Evolutionary conservation across 2,888 invertebrate species (phyloP).

Genomic region (Drosophila lacicola): DNA sequence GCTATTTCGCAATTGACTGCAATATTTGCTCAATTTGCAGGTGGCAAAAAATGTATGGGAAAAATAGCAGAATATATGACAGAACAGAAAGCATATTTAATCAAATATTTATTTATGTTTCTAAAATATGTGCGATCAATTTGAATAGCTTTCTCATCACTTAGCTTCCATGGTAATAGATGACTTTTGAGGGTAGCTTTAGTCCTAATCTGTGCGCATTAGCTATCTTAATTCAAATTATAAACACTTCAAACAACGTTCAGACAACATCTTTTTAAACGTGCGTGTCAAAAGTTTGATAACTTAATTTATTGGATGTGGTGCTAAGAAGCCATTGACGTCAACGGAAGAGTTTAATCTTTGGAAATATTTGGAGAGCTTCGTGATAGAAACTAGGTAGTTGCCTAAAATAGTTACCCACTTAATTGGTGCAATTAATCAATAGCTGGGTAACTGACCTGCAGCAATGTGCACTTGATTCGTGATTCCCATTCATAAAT

Average conservation of each 20-base stretch:
- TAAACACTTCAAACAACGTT: background rate
- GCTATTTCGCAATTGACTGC: conserved; percentile 63
- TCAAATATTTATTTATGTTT: background rate
- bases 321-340: conserved; percentile 41
- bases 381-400: background rate
- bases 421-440: conserved; percentile 15
- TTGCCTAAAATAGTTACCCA: conserved; percentile 14
- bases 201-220: background rate
- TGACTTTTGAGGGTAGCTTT: background rate
- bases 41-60: background rate
- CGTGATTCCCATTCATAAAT: conserved; percentile 46
- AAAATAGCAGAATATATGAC: too few relatives aligned
- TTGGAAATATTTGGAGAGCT: conserved; percentile 19
- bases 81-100: background rate
- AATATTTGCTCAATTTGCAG: conserved; percentile 33
- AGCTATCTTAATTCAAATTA: background rate
- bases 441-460: conserved; percentile 45
- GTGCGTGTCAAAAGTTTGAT: background rate
- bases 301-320: background rate
- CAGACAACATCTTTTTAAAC: background rate
- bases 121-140: too few relatives aligned
- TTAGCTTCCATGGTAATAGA: background rate
- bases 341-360: conserved; percentile 36
- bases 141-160: too few relatives aligned
- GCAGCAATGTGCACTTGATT: conserved; percentile 10